phyloP scores from a whole-genome alignment of 2,797 vertebrate genomes.

The Phoeniculus purpureus region DNA sequence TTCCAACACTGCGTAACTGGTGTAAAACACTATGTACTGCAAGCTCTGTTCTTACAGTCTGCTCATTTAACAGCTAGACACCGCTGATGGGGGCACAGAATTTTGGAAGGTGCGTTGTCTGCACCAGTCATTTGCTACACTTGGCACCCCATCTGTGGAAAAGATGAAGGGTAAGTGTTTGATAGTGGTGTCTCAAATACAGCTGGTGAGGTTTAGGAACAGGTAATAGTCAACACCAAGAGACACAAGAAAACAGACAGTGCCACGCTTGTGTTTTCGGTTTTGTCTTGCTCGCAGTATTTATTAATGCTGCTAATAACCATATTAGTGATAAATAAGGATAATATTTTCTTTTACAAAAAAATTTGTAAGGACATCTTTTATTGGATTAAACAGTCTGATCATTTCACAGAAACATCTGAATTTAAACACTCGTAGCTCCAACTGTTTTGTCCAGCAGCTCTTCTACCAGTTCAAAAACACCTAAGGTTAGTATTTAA shows the following conservation, averaged over 20 bases:
- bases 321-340: slow-evolving; percentile 75
- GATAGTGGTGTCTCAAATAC: background rate
- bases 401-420: slow-evolving; percentile 80
- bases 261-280: slow-evolving; percentile 42
- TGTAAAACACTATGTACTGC: slow-evolving; percentile 51
- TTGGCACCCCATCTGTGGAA: background rate
- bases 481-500: slow-evolving; percentile 55
- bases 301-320: slow-evolving; percentile 70
- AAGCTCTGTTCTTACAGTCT: slow-evolving; percentile 12
- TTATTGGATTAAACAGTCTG: slow-evolving; percentile 71
- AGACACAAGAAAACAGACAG: slow-evolving; percentile 58
- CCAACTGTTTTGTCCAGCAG: slow-evolving; percentile 53
- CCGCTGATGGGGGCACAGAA: background rate
- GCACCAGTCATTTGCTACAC: background rate
- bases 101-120: background rate
- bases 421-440: slow-evolving; percentile 71
- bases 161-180: background rate
- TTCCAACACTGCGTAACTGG: background rate
- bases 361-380: slow-evolving; percentile 72
- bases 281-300: slow-evolving; percentile 64
- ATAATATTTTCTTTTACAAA: slow-evolving; percentile 73
- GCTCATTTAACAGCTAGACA: background rate
- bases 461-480: slow-evolving; percentile 42
- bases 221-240: slow-evolving; percentile 31
- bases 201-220: background rate